A percentile compares a stretch with the other conserved stretches of the same genome.
Evolutionary conservation across 1,140 invertebrate genomes (phyloP).

Genomic region (Brachionus koreanus): DNA sequence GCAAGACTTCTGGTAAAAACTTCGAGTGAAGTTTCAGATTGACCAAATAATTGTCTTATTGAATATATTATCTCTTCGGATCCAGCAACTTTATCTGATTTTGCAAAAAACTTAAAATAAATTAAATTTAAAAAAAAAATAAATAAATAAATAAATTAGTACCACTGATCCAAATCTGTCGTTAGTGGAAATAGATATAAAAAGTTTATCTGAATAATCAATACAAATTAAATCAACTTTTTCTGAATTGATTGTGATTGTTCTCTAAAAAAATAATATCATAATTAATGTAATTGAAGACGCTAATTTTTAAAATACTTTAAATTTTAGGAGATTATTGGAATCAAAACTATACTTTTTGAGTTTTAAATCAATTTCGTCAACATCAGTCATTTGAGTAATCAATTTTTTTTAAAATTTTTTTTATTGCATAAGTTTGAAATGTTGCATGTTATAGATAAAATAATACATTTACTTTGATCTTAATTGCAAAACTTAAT

Average conservation of each 20-base stretch:
- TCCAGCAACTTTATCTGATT: slow-evolving; percentile 29
- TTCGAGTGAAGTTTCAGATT: background rate
- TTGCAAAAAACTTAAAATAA: slow-evolving; percentile 28
- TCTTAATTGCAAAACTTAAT: background rate
- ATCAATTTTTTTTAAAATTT: background rate
- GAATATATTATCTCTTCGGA: background rate
- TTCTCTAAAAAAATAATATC: background rate
- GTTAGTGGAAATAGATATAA: slow-evolving; percentile 27
- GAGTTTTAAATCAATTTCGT: slow-evolving; percentile 23
- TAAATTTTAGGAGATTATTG: background rate
- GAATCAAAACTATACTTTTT: slow-evolving; percentile 5
- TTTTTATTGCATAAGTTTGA: background rate
- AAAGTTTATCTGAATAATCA: slow-evolving; percentile 41
- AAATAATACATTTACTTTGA: background rate
- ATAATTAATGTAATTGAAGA: background rate
- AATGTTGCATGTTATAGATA: background rate
- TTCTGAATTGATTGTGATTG: background rate
- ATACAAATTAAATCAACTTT: slow-evolving; percentile 40
- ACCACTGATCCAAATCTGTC: slow-evolving; percentile 23
- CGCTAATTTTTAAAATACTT: background rate
- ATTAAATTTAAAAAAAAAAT: background rate
- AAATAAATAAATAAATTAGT: background rate
- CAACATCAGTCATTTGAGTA: slow-evolving; percentile 41
- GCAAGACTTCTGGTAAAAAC: slow-evolving; percentile 37
- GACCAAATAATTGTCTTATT: slow-evolving; percentile 26